Evolutionary conservation across 2,113 vertebrate genomes (phyloP).

Genomic region (Salvator merianae): DNA sequence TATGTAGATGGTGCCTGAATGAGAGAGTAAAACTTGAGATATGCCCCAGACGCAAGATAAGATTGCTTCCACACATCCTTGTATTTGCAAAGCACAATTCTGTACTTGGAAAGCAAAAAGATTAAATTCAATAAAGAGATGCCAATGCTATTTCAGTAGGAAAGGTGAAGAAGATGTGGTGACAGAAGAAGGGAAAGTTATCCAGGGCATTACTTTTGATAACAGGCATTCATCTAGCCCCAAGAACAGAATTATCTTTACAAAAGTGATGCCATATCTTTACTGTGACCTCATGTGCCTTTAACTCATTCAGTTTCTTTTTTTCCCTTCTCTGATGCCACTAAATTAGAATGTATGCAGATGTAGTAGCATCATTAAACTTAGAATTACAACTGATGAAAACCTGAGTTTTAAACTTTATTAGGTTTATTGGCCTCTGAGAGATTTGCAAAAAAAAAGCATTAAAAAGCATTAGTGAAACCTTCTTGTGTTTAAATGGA

Average conservation of each 20-base stretch:
- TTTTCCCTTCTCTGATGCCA: not conserved
- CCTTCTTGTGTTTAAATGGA: slow-evolving; percentile 21
- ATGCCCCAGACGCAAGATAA: not conserved
- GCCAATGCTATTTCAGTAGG: too few species aligned
- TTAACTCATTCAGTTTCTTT: not conserved
- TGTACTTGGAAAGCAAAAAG: too few species aligned
- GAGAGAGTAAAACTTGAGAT: too few species aligned
- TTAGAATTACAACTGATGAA: not conserved
- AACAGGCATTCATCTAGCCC: too few species aligned
- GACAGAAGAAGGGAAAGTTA: too few species aligned
- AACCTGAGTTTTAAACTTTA: slow-evolving; percentile 2
- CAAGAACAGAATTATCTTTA: not conserved
- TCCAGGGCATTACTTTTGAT: too few species aligned
- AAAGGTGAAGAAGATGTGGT: too few species aligned
- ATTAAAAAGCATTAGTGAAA: slow-evolving; percentile 15
- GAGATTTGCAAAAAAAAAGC: not conserved
- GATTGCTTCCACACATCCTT: not conserved
- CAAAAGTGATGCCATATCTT: not conserved
- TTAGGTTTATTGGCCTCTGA: not conserved
- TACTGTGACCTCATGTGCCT: not conserved
- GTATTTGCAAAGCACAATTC: not conserved
- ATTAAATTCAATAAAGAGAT: too few species aligned
- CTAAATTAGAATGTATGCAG: not conserved
- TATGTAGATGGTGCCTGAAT: too few species aligned
- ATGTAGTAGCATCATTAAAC: not conserved